Base-by-base conservation (phyloP, 2,797 vertebrate species). In the Adrianichthys oophorus region DNA sequence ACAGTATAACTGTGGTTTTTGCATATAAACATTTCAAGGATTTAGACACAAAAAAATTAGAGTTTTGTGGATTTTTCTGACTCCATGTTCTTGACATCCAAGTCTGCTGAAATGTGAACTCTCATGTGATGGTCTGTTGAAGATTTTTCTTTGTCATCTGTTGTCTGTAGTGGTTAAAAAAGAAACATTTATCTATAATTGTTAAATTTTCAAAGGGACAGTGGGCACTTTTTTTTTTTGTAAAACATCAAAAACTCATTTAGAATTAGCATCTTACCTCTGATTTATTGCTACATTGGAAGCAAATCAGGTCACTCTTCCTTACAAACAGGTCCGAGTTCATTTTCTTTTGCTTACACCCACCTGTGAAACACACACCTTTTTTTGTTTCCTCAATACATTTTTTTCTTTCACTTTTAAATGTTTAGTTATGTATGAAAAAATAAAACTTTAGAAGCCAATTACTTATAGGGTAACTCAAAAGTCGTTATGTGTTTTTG, bases 251-350 rank as follows among this genome's bases (percentile, higher is more conserved):
- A 43, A 50, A 17, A 48, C 24, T 18, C 19, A 15, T 23, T 17
- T 13, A 15, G 2, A 47, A 15, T 52, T 37, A 19, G n/a, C 37
- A 56, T 40, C 56, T 68, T 79, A 92, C 93, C 91, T 89, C 40
- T 46, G 85, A 76, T 50, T 84, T 70, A 17, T 41, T 64, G 21
- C 47, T 68, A 17, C 51, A 72, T 12, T 48, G 52, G 62, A 89
- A 92, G 74, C 86, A 92, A 46, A 86, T 17, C 12, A 94, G 58
- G 75, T 94, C 90, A 3, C 26, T 79, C 71, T 29, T 92, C 57
- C 12, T 80, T 53, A 94, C 81, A 72, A 93, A 92, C 54, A 93
- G 79, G 59, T 92, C 71, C 16, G 88, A 56, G 50, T 60, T 77
- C 13, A 70, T 16, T 23, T 82, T 84, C 41, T 84, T 48, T 66